Percentiles rank a stretch among this genome's conserved stretches.
phyloP scores from a whole-genome alignment of 2,113 vertebrate species.

The Rhea pennata region DNA sequence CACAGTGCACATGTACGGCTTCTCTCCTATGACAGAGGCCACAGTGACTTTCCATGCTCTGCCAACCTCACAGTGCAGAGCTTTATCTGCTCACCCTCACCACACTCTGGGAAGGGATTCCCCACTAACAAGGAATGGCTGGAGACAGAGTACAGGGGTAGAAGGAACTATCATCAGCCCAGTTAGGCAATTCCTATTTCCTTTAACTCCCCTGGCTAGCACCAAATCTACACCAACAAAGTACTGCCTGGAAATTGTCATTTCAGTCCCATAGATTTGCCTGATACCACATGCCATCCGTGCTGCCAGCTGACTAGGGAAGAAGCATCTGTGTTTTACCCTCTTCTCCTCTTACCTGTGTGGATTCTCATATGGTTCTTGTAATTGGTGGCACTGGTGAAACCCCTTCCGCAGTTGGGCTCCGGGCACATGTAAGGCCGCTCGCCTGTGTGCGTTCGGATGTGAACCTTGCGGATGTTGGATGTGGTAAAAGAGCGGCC shows the following conservation, averaged over 20 bases:
- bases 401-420: slow-evolving; percentile 82
- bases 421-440: slow-evolving; percentile 82
- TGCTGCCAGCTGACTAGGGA: not conserved
- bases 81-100: not conserved
- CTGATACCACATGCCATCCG: not conserved
- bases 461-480: slow-evolving; percentile 86
- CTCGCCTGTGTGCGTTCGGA: slow-evolving; percentile 86
- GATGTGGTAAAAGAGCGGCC: slow-evolving; percentile 87
- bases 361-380: slow-evolving; percentile 90
- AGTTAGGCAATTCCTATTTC: not conserved
- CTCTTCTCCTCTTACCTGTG: slow-evolving; percentile 77
- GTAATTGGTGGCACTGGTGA: slow-evolving; percentile 88
- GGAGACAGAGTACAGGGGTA: not conserved
- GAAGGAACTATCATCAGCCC: not conserved
- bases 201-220: not conserved
- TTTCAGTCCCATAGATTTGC: not conserved
- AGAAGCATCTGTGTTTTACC: not conserved
- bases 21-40: slow-evolving; percentile 80
- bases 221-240: not conserved
- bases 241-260: not conserved
- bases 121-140: not conserved
- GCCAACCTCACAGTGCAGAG: not conserved
- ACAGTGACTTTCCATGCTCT: not conserved
- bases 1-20: slow-evolving; percentile 85
- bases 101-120: not conserved